These are phyloP conservation scores for Apoderus coryli DNA, from an alignment of 2,888 invertebrate species.

Conservation along the genomic window DNA sequence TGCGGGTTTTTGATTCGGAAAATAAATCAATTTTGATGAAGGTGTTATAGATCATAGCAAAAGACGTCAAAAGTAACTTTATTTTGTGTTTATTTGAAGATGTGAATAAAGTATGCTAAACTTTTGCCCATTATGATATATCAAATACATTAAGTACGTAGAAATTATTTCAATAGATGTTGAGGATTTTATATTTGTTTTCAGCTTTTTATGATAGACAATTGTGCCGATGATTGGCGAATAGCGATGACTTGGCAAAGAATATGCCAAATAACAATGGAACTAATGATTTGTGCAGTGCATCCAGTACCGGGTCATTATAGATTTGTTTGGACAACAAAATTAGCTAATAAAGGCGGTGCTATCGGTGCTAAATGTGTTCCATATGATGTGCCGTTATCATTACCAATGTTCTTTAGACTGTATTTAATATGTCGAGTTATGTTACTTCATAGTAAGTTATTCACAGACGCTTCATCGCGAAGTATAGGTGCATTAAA, in stretches of 20 bases:
- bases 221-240: slow-evolving; percentile 99
- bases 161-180: too few species aligned
- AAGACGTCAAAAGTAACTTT: too few species aligned
- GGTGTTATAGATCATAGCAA: too few species aligned
- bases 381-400: slow-evolving; percentile 92
- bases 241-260: slow-evolving; percentile 99
- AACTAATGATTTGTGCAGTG: slow-evolving; percentile 90
- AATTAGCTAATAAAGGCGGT: slow-evolving; percentile 70
- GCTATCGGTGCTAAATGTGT: slow-evolving; percentile 51
- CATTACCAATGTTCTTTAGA: slow-evolving; percentile 98
- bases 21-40: too few species aligned
- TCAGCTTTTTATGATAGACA: slow-evolving; percentile 99
- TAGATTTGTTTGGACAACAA: slow-evolving; percentile 92
- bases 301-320: slow-evolving; percentile 97
- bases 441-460: slow-evolving; percentile 97
- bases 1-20: too few species aligned
- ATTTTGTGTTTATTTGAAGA: too few species aligned
- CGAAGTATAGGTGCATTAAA: slow-evolving; percentile 95
- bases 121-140: too few species aligned
- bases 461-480: slow-evolving; percentile 99
- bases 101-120: too few species aligned
- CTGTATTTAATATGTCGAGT: slow-evolving; percentile 98
- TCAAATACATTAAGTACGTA: too few species aligned
- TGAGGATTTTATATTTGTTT: too few species aligned
- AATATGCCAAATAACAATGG: slow-evolving; percentile 81